Evolutionary conservation across 2,797 vertebrate species (phyloP), one percentile per base, ranked within the genome.

Genomic region (Danio aesculapii): DNA sequence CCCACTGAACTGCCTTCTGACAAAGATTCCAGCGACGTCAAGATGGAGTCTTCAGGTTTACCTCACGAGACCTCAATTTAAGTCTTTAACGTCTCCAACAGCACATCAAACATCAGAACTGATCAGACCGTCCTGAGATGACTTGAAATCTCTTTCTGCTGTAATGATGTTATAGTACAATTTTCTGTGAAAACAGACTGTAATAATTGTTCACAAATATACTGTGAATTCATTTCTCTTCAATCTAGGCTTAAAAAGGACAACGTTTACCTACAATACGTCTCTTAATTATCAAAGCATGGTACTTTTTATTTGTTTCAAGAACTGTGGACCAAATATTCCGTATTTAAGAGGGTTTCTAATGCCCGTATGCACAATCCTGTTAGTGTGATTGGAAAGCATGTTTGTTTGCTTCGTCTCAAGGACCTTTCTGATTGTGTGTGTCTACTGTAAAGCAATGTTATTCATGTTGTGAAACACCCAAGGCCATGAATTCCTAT

Each of bases 41-140:
- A 55, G 52, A 50, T 87, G 82, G 75, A 88, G 2, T 39, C 88
- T 0, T 89, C 90, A 0, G 86, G 89, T 70, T 88, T 90, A 66
- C 90, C 91, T 63, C 84, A 57, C 1, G 93, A 95, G 87, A 94
- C 92, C 3, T 90, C 93, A 0, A 81, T 94, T 71, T 94, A 86
- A 91, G 17, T 1, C 76, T 6, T 61, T 72, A 58, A 5, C 17
- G 7, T 8, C 53, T 0, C 41, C 6, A 74, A 30, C 46, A 41
- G 77, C 64, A 75, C 44, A 16, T 10, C 41, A 3, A 2, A 11
- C 43, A 44, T 39, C 47, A 11, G 44, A 53, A 43, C 41, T 53
- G 14, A 71, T n/a, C 17, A 43, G 63, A 14, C 10, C 76, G 82
- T 88, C 88, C 91, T 87, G 88, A 88, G 79, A 86, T 88, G 82